Percentiles rank a stretch among this genome's conserved stretches.
phyloP scores from a whole-genome alignment of 2,888 invertebrate species.

The Cloeon dipterum region DNA sequence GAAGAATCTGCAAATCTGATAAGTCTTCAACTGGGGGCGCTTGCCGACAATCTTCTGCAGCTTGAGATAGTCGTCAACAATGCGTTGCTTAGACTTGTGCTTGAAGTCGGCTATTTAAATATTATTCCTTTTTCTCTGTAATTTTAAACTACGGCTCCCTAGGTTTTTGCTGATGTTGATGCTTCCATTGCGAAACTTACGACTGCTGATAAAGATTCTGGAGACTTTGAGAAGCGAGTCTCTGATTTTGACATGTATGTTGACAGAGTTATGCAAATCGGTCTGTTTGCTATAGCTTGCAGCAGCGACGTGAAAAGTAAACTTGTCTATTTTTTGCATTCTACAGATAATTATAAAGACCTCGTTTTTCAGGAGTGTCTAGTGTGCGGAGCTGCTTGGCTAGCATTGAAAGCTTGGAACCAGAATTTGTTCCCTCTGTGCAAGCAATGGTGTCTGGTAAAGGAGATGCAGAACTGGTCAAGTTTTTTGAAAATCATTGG shows the following conservation, averaged over 20 bases:
- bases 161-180: constrained; percentile 13
- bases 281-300: constrained; percentile 41
- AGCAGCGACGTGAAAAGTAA: constrained; percentile 17
- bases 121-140: background rate
- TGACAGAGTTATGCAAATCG: constrained; percentile 42
- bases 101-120: constrained; percentile 18
- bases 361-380: constrained; percentile 36
- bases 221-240: constrained; percentile 25
- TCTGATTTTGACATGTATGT: constrained; percentile 40
- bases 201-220: background rate
- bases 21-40: constrained; percentile 5
- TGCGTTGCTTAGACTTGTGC: constrained; percentile 31
- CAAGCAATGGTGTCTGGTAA: constrained; percentile 21
- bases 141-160: background rate
- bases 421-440: constrained; percentile 37
- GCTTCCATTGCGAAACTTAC: constrained; percentile 14
- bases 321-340: background rate
- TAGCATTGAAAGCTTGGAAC: constrained; percentile 40
- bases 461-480: constrained; percentile 23
- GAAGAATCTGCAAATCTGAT: background rate
- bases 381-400: constrained; percentile 36
- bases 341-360: background rate
- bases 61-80: constrained; percentile 41
- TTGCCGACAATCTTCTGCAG: constrained; percentile 28
- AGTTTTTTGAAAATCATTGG: constrained; percentile 32